Evolutionary conservation across 2,797 vertebrate species (phyloP).

Genomic region (Valencia hispanica): DNA sequence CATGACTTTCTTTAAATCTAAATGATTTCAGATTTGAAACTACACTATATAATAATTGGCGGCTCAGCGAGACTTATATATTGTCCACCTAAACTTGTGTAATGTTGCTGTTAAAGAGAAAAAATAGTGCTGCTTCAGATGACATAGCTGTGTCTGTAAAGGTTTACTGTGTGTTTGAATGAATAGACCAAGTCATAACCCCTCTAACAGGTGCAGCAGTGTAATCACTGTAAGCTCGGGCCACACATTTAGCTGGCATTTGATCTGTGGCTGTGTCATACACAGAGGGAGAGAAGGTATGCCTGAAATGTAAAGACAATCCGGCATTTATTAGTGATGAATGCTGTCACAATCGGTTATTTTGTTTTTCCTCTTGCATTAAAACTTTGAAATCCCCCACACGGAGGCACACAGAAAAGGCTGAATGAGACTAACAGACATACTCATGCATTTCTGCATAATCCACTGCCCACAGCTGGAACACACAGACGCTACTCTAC

Average conservation of each 20-base stretch:
- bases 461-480: conserved; percentile 75
- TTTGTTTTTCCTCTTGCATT: conserved; percentile 1
- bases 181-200: conserved; percentile 35
- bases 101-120: conserved; percentile 8
- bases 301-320: conserved; percentile 43
- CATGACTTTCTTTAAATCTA: background rate
- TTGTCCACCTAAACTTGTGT: background rate
- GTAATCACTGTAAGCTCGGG: conserved; percentile 47
- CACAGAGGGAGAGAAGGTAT: background rate
- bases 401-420: conserved; percentile 33
- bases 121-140: conserved; percentile 2
- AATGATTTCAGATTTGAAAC: background rate
- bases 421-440: conserved; percentile 45
- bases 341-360: conserved; percentile 9
- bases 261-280: conserved; percentile 27
- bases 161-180: conserved; percentile 27
- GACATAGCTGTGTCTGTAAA: conserved; percentile 3
- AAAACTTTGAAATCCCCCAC: conserved; percentile 30
- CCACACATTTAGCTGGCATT: conserved; percentile 47
- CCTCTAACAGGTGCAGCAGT: conserved; percentile 61
- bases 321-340: conserved; percentile 6
- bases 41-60: background rate
- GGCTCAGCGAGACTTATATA: background rate
- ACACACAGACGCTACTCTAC: conserved; percentile 58
- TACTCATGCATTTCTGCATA: conserved; percentile 60